Evolutionary conservation across 2,888 invertebrate species (phyloP), one percentile per base, ranked within the genome.

Genomic region (Nematopogon swammerdamellus): DNA sequence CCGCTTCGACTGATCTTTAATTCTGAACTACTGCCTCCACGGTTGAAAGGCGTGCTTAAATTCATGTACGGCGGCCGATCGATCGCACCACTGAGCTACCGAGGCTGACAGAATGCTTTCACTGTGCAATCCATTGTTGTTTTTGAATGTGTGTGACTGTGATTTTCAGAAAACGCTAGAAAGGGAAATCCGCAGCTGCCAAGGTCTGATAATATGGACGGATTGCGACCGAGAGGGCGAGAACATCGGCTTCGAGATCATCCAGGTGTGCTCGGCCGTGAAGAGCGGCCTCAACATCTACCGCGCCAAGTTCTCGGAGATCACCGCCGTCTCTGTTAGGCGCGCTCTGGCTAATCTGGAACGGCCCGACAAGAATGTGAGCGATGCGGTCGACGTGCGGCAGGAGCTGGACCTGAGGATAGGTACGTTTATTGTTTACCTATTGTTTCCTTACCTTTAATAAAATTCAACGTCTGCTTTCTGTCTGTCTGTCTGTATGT

Each of bases 191-290:
- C 69, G 80, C 17, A 63, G 70, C 30, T 91, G 91, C 59, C 75
- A 84, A 56, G 86, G 86, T 0, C 80, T 99, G 3, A 91, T 99
- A 17, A 92, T 99, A 58, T 99, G 99, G 99, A 99, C 99, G 1
- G 99, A 99, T 93, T 97, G 99, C 80, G 99, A 99, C 81, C 86
- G 99, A 72, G 99, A 99, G 81, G 98, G 98, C 25, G 98, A 99
- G 73, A 97, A 98, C 67, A 99, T 99, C 66, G 99, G 97, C 1
- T 97, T 87, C 81, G 98, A 99, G 82, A 87, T 99, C 29, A 95
- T 98, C 48, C 73, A 91, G 67, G 95, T 97, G 6, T 99, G 98
- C 64, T 84, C 80, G 53, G 86, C 85, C n/a, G 70, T 90, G 0
- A 94, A 92, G 61, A 85, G 83, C 5, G 85, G 85, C 62, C 74